Evolutionary conservation across 2,888 invertebrate species (phyloP).

Genomic region (Allophyes oxyacanthae): DNA sequence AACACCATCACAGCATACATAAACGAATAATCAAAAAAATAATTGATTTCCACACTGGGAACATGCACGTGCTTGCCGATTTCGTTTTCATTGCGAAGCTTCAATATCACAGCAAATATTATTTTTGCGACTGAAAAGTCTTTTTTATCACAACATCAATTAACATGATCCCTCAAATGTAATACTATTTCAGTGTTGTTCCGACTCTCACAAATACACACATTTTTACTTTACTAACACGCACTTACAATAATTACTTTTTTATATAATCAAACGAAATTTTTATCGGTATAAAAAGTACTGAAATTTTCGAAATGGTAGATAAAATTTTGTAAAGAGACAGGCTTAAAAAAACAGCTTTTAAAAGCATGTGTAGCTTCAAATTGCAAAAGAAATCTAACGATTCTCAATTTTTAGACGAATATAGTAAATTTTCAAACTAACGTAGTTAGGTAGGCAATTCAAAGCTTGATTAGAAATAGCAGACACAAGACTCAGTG

Average conservation of each 20-base stretch:
- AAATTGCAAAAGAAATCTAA: conserved; percentile 46
- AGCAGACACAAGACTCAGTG: conserved; percentile 57
- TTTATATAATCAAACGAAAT: conserved; percentile 36
- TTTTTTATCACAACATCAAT: conserved; percentile 58
- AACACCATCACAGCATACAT: conserved; percentile 54
- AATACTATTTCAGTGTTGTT: conserved; percentile 58
- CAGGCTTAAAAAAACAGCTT: conserved; percentile 74
- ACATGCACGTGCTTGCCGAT: conserved; percentile 75
- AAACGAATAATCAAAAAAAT: conserved; percentile 51
- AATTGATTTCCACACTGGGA: conserved; percentile 59
- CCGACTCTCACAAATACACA: conserved; percentile 57
- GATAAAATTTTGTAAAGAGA: conserved; percentile 43
- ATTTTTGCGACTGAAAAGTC: conserved; percentile 57
- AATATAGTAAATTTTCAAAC: conserved; percentile 44
- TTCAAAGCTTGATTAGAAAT: conserved; percentile 58
- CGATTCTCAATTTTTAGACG: conserved; percentile 43
- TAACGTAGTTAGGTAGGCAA: conserved; percentile 58
- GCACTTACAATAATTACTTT: conserved; percentile 61
- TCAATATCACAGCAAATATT: conserved; percentile 67
- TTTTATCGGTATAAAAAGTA: conserved; percentile 36
- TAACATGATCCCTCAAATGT: conserved; percentile 52
- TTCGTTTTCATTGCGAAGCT: conserved; percentile 68
- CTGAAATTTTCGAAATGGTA: conserved; percentile 37
- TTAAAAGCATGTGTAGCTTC: conserved; percentile 73
- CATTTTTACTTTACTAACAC: conserved; percentile 59